Base-by-base conservation (phyloP, 2,113 vertebrate genomes). In the Ictidomys tridecemlineatus region DNA sequence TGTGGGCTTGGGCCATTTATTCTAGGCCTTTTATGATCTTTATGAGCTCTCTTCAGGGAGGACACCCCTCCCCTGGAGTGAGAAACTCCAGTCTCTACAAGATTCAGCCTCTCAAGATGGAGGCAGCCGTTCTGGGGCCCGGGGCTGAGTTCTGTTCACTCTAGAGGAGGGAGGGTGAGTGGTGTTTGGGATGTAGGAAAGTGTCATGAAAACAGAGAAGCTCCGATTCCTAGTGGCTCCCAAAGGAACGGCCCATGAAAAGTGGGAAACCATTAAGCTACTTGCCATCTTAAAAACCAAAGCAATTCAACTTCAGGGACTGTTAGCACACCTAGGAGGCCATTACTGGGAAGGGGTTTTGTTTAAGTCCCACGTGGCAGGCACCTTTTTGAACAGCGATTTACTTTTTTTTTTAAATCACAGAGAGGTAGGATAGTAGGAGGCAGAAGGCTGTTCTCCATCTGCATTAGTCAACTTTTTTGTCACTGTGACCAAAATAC, bases 21-120 rank as follows among this genome's bases (percentile, higher is more conserved):
- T 61, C 18, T 24, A 8, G 63, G 61, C 10, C 18, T 67, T 30
- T 26, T 10, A 22, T 26, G 56, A 17, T 10, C 34, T 65, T 67
- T 26, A 1, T 5, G 28, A 24, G 16, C 48, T 87, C 56, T 90
- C 26, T 5, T 14, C 56, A 65, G 73, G 56, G 16, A 61, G 37
- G 48, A 18, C 0, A 8, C 4, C 11, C 14, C 32, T 67, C 6
- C 1, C 1, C 37, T 0, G 3, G 73, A 77, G 8, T 0, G 5
- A 45, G 65, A 24, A 2, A 8, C 5, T 72, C 53, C 0, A 12
- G 45, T 28, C 32, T 24, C 11, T 24, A 4, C 42, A 56, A 22
- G 42, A 26, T 12, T 10, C 34, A 78, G 69, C 32, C 32, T 48
- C 56, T 65, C 10, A 14, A 6, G 58, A 73, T 7, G n/a, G 5